Evolutionary conservation across 2,888 invertebrate species (phyloP).

Genomic region (Lochmaea crataegi): DNA sequence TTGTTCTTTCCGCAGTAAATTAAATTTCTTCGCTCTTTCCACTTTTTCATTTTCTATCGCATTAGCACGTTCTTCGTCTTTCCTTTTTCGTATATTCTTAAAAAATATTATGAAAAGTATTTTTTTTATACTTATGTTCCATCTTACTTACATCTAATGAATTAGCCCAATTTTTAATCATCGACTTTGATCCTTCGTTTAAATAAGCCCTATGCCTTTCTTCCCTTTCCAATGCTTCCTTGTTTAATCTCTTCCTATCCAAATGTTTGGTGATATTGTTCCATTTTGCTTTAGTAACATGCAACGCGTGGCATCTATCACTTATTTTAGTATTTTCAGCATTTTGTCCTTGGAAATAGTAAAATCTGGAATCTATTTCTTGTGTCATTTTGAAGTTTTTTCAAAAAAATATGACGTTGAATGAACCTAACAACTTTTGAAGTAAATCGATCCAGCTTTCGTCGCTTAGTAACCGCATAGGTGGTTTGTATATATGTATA

Average conservation of each 20-base stretch:
- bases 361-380: slow-evolving; percentile 60
- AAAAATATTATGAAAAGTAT: slow-evolving; percentile 14
- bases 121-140: background rate
- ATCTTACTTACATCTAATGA: slow-evolving; percentile 59
- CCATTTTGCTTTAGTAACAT: slow-evolving; percentile 57
- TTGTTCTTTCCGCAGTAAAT: slow-evolving; percentile 50
- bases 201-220: slow-evolving; percentile 60
- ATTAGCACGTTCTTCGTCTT: slow-evolving; percentile 49
- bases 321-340: slow-evolving; percentile 58
- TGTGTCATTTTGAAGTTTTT: background rate
- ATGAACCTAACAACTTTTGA: background rate
- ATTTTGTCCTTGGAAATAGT: slow-evolving; percentile 58
- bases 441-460: slow-evolving; percentile 8
- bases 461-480: slow-evolving; percentile 3
- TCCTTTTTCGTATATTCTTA: slow-evolving; percentile 53
- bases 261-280: slow-evolving; percentile 59
- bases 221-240: slow-evolving; percentile 60
- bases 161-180: slow-evolving; percentile 65
- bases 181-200: slow-evolving; percentile 62
- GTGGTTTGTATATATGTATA: no score
- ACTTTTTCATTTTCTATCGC: slow-evolving; percentile 49
- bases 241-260: slow-evolving; percentile 54
- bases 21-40: slow-evolving; percentile 48
- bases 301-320: slow-evolving; percentile 59
- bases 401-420: background rate